phyloP scores from a whole-genome alignment of 2,113 vertebrate genomes.

The Pampusana beccarii region DNA sequence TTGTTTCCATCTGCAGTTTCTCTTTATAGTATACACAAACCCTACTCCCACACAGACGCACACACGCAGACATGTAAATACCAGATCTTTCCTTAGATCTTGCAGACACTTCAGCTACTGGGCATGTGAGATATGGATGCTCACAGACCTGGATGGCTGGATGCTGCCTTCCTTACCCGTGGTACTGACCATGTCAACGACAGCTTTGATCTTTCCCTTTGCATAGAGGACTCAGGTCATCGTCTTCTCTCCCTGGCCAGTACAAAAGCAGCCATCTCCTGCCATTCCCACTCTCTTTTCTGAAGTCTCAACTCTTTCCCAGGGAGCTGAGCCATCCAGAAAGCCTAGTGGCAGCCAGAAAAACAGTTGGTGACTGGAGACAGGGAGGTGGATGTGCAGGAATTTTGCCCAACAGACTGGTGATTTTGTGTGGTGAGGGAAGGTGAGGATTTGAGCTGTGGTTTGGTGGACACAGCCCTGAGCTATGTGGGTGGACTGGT shows the following conservation, averaged over 20 bases:
- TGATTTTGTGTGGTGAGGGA: background rate
- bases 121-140: background rate
- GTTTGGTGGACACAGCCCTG: background rate
- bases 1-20: background rate
- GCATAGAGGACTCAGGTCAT: background rate
- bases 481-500: background rate
- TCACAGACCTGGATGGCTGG: background rate
- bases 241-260: background rate
- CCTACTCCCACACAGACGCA: background rate
- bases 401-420: background rate
- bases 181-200: background rate
- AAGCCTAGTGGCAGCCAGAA: background rate
- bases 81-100: conserved; percentile 1
- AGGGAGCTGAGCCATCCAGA: background rate
- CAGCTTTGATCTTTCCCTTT: background rate
- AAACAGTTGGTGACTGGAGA: background rate
- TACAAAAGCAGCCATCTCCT: background rate
- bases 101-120: background rate
- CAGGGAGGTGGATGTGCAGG: accelerated
- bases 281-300: background rate
- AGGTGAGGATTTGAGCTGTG: background rate
- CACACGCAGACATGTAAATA: background rate
- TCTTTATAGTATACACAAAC: background rate
- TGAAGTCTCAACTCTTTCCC: background rate
- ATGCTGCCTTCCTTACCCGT: background rate